Evolutionary conservation across 2,113 vertebrate genomes (phyloP).

Genomic region (Atlantisia rogersi): DNA sequence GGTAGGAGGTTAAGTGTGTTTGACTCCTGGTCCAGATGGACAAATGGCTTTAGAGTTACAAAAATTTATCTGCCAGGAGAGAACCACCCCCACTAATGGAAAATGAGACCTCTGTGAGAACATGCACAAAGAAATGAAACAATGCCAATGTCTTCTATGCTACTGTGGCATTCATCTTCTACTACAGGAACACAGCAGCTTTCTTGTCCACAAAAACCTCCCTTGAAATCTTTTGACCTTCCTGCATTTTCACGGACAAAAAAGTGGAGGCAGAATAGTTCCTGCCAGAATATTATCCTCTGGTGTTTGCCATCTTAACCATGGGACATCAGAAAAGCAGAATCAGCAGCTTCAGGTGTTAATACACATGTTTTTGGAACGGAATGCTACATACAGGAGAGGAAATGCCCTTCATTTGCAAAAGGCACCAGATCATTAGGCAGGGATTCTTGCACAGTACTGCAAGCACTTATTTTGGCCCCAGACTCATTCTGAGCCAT

Average conservation of each 20-base stretch:
- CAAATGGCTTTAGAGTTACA: not conserved
- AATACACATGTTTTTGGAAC: not conserved
- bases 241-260: not conserved
- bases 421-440: not conserved
- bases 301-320: constrained; percentile 5
- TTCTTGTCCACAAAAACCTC: not conserved
- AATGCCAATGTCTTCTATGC: not conserved
- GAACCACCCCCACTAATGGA: not conserved
- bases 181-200: not conserved
- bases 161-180: not conserved
- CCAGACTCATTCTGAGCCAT: not conserved
- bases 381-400: not conserved
- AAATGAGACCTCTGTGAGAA: not conserved
- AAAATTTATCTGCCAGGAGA: not conserved
- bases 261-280: not conserved
- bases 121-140: not conserved
- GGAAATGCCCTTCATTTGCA: not conserved
- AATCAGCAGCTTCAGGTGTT: constrained; percentile 16
- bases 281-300: constrained; percentile 8
- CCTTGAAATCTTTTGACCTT: constrained; percentile 2
- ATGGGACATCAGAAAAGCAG: not conserved
- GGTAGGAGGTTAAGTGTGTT: not conserved
- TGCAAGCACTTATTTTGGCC: not conserved
- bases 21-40: not conserved
- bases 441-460: not conserved